A percentile compares a stretch with the other conserved stretches of the same genome.
phyloP scores from a whole-genome alignment of 1,140 invertebrate species.

The Orius insidiosus region DNA sequence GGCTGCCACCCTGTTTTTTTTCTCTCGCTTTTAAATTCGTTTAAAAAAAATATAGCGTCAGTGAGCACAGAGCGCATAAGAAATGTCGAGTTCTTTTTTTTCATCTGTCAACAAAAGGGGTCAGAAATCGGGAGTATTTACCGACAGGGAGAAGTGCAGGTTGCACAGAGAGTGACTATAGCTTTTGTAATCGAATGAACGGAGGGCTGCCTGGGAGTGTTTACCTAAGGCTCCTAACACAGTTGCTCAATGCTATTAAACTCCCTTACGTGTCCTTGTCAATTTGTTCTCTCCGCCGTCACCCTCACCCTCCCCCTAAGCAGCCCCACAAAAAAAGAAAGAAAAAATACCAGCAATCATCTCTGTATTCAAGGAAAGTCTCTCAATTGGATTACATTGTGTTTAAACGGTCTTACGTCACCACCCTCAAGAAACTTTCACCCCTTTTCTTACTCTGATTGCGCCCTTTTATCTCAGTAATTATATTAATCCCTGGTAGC shows the following conservation, averaged over 20 bases:
- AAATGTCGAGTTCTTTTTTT: too few relatives aligned
- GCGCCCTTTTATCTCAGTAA: slow-evolving; percentile 5
- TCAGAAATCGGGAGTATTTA: too few relatives aligned
- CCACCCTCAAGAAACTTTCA: not conserved
- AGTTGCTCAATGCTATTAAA: not conserved
- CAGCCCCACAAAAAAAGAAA: not conserved
- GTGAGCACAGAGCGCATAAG: too few relatives aligned
- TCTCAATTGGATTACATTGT: slow-evolving; percentile 9
- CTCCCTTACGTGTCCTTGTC: slow-evolving; percentile 7
- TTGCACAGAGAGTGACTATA: too few relatives aligned
- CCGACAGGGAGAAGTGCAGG: too few relatives aligned
- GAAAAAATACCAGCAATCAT: slow-evolving; percentile 8
- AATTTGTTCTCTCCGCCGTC: slow-evolving; percentile 1
- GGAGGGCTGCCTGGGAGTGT: too few relatives aligned
- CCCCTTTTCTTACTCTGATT: slow-evolving; percentile 6
- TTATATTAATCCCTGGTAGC: slow-evolving; percentile 3
- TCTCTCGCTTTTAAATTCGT: too few relatives aligned
- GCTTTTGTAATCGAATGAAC: too few relatives aligned
- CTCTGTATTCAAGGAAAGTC: slow-evolving; percentile 4
- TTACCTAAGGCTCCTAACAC: too few relatives aligned
- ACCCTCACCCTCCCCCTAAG: not conserved
- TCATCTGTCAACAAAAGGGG: too few relatives aligned
- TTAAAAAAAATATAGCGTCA: too few relatives aligned
- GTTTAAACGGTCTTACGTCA: slow-evolving; percentile 8
- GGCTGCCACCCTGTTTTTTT: too few relatives aligned